These are phyloP conservation scores for Merops nubicus DNA, from an alignment of 2,113 vertebrate species.

Conservation along the genomic window DNA sequence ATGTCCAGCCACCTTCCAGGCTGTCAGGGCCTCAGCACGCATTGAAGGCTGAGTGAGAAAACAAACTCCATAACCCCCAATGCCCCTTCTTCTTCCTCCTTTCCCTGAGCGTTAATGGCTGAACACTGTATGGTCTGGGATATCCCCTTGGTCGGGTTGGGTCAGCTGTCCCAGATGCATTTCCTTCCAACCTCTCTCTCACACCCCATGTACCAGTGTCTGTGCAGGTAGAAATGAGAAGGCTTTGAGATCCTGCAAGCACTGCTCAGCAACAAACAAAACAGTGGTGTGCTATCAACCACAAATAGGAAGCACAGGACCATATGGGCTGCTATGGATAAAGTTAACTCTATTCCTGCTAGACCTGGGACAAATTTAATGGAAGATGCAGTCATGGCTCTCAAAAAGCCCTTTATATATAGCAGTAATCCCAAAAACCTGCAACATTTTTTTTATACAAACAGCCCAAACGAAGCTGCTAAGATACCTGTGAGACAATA, in stretches of 20 bases:
- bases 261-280: background rate
- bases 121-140: background rate
- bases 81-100: background rate
- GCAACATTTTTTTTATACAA: background rate
- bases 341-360: background rate
- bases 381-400: background rate
- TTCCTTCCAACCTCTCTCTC: background rate
- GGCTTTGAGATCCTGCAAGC: background rate
- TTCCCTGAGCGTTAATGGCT: background rate
- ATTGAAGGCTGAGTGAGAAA: background rate
- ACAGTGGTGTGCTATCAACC: rapidly evolving
- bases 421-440: background rate
- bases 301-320: rapidly evolving
- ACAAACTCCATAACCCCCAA: background rate
- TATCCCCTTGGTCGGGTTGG: background rate
- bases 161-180: background rate
- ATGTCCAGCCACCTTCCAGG: background rate
- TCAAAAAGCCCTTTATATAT: background rate
- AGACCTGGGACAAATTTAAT: background rate
- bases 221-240: background rate
- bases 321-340: rapidly evolving
- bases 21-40: background rate
- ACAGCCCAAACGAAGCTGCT: background rate
- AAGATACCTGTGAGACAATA: background rate
- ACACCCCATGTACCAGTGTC: background rate